These are phyloP conservation scores for Eupristina koningsbergeri DNA, from an alignment of 1,140 invertebrate species.

Conservation along the genomic window DNA sequence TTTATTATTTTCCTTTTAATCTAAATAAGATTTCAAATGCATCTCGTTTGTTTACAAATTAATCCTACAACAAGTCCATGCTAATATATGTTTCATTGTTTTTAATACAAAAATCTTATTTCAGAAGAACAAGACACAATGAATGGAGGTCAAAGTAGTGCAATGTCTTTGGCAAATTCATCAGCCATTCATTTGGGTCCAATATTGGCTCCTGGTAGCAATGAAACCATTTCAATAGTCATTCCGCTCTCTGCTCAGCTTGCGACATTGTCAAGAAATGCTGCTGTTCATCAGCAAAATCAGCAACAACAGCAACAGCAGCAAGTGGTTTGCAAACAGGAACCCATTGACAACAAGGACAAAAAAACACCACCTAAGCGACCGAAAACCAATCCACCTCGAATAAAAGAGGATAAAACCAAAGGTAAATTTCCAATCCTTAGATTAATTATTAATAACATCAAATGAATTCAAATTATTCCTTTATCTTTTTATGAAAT, in stretches of 20 bases:
- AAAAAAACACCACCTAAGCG: conserved; percentile 37
- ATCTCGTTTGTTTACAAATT: background rate
- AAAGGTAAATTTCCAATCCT: conserved; percentile 41
- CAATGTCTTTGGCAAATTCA: conserved; percentile 60
- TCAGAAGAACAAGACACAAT: conserved; percentile 50
- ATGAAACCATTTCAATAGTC: conserved; percentile 70
- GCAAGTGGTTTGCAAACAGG: conserved; percentile 23
- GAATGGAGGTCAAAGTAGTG: conserved; percentile 49
- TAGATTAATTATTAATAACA: background rate
- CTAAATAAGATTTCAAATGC: background rate
- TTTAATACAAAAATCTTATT: background rate
- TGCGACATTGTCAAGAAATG: conserved; percentile 56
- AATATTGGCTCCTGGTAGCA: conserved; percentile 64
- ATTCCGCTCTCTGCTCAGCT: conserved; percentile 64
- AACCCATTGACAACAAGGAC: conserved; percentile 47
- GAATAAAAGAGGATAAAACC: conserved; percentile 50
- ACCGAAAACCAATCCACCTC: conserved; percentile 40
- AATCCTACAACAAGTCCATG: too few relatives aligned
- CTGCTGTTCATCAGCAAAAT: conserved; percentile 1
- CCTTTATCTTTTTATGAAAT: background rate
- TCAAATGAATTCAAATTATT: background rate
- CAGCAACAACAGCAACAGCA: too few relatives aligned
- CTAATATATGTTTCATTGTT: too few relatives aligned
- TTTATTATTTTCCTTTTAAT: background rate
- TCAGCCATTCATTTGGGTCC: conserved; percentile 66